Conservation (phyloP, 2,113 vertebrate species). For the Vidua macroura region DNA sequence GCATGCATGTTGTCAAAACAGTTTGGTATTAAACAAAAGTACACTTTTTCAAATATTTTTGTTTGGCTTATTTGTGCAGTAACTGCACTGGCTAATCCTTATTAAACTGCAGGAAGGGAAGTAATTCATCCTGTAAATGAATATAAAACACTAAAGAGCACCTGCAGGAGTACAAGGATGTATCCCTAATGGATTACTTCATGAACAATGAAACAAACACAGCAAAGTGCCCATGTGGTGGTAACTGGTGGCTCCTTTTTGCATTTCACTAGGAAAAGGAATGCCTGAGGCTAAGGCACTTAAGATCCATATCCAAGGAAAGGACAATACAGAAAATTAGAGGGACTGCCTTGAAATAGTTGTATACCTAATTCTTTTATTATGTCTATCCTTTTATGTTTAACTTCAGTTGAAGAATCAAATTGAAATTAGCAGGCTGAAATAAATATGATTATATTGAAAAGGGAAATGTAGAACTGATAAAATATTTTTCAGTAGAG, state of each 20-base stretch:
- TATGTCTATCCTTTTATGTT: not conserved
- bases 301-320: not conserved
- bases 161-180: not conserved
- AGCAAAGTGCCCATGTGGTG: not conserved
- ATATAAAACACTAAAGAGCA: not conserved
- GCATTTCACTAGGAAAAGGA: not conserved
- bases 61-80: not conserved
- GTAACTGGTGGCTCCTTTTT: not conserved
- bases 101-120: not conserved
- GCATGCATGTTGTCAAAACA: not conserved
- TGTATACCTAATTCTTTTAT: not conserved
- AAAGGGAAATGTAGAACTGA: not conserved
- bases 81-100: not conserved
- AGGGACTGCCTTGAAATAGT: not conserved
- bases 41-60: not conserved
- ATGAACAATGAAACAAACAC: not conserved
- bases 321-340: not conserved
- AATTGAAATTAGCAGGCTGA: not conserved
- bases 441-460: not conserved
- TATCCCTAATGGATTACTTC: not conserved
- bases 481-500: not conserved
- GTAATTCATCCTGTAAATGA: not conserved
- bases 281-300: not conserved
- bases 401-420: not conserved
- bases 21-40: not conserved